These are phyloP conservation scores for Campoplex nolae DNA, from an alignment of 2,888 invertebrate genomes.

Conservation along the genomic window DNA sequence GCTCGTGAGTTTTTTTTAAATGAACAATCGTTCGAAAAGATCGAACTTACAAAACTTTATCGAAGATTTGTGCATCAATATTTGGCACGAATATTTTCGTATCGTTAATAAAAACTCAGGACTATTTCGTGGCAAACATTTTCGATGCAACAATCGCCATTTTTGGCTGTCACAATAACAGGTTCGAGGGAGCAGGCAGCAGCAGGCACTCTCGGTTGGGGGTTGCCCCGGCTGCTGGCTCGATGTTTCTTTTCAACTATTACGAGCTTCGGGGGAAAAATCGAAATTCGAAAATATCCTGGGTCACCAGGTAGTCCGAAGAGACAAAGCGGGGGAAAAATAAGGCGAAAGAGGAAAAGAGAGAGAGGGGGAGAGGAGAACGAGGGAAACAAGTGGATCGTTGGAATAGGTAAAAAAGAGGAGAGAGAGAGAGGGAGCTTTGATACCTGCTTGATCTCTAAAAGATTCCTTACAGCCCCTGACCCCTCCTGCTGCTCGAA, in stretches of 20 bases:
- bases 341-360: neutral
- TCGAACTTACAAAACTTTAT: neutral
- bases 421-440: neutral
- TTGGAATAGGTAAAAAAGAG: neutral
- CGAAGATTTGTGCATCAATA: neutral
- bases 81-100: neutral
- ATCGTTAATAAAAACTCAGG: neutral
- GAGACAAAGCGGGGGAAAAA: neutral
- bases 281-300: neutral
- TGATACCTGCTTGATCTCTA: constrained; percentile 7
- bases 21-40: neutral
- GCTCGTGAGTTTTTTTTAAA: too few species aligned
- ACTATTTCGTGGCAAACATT: neutral
- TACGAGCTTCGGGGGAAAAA: neutral
- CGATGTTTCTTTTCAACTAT: neutral
- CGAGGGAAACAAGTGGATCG: neutral
- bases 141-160: neutral
- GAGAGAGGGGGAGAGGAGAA: neutral
- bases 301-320: constrained; percentile 15
- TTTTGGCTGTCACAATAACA: neutral
- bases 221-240: neutral
- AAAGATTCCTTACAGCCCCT: neutral
- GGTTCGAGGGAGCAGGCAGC: neutral
- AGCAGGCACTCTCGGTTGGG: constrained; percentile 2
- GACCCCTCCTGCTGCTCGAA: neutral